Evolutionary conservation across 2,797 vertebrate species (phyloP), one percentile per base, ranked within the genome.

Genomic region (Hemibagrus guttatus): DNA sequence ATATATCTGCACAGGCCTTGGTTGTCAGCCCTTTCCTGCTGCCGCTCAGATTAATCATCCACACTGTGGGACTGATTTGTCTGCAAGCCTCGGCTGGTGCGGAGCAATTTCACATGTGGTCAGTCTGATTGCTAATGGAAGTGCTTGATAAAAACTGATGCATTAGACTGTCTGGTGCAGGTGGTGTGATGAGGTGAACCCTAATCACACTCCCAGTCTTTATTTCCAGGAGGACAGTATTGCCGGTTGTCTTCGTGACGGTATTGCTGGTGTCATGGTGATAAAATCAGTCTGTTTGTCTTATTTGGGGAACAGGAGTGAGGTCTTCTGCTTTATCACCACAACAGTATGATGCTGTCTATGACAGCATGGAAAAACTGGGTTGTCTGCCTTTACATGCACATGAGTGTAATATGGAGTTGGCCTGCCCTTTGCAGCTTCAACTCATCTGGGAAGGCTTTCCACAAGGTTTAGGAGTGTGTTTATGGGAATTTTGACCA

Each of bases 61-160:
- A 7, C 46, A n/a, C 19, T 61, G 74, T 8, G 21, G n/a, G 84
- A 17, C 72, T 54, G 58, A 85, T 78, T 63, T 31, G 72, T 76
- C 74, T 56, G 59, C 84, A 39, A 78, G 84, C 58, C 46, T 46
- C 13, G 19, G 72, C 84, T 66, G 78, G 84, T 54, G 46, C 66
- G 9, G 74, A 54, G 39, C 59, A 76, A 68, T 76, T 84, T 84
- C 68, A 46, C 52, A 78, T 85, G 84, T 66, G 74, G 28, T 79
- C 58, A 35, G 61, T 35, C 17, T 84, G 71, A 64, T 76, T 76
- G 74, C 84, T 85, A 85, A 85, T 66, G 63, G 84, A 79, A 66
- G n/a, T 26, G 84, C 14, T 78, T 79, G 84, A 59, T 74, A 2
- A 56, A 46, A 71, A 59, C 69, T 49, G 83, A 72, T 75, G 69